Evolutionary conservation across 1,140 invertebrate species (phyloP).

Genomic region (Micrasema longulum): DNA sequence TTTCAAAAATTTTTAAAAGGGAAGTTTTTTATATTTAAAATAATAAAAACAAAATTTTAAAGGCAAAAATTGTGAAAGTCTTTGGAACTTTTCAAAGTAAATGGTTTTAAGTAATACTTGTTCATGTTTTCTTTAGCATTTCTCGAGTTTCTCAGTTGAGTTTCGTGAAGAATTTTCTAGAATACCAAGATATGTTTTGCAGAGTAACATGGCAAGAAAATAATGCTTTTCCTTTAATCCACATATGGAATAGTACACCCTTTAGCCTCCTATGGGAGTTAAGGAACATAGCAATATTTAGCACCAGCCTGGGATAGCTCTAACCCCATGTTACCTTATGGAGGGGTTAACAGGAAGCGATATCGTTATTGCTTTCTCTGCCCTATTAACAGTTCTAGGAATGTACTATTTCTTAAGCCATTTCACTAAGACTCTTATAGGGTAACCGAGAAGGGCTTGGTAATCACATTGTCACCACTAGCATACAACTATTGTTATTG

Average conservation of each 20-base stretch:
- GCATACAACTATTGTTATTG: no score
- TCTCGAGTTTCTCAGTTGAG: neutral
- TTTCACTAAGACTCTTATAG: no score
- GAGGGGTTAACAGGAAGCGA: conserved; percentile 46
- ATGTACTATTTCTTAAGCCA: neutral
- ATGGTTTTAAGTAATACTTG: no score
- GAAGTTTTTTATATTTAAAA: no score
- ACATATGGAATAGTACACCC: conserved; percentile 40
- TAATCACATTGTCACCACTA: no score
- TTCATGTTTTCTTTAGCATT: no score
- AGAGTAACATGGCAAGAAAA: conserved; percentile 22
- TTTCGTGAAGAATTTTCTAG: no score
- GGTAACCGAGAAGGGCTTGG: no score
- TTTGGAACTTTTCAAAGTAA: no score
- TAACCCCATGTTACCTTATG: conserved; percentile 36
- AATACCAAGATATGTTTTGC: neutral
- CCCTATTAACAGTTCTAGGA: conserved; percentile 39
- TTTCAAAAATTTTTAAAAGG: no score
- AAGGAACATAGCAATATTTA: conserved; percentile 53
- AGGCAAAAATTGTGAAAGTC: no score
- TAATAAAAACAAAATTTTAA: no score
- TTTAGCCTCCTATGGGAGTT: conserved; percentile 48
- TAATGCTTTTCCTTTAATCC: conserved; percentile 41
- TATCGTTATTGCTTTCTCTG: conserved; percentile 46
- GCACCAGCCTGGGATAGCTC: conserved; percentile 47